phyloP scores from a whole-genome alignment of 1,140 invertebrate genomes.

The Pseudomyrmex sp. region DNA sequence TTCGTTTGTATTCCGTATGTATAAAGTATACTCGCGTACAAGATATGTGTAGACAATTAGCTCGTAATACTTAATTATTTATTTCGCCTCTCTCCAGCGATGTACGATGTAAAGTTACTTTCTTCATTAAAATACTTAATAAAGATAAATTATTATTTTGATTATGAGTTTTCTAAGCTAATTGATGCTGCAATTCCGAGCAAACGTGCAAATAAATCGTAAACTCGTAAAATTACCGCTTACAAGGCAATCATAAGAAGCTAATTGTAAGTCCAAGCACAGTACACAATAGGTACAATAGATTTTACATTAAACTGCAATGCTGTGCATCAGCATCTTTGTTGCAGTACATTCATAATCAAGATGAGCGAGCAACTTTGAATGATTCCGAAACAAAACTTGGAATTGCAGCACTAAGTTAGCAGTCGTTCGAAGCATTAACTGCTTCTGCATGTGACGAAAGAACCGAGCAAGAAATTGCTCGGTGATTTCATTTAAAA shows the following conservation, averaged over 20 bases:
- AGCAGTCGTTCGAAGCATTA: constrained; percentile 57
- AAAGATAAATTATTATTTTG: constrained; percentile 70
- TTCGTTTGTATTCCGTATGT: not conserved
- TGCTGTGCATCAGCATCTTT: too few species aligned
- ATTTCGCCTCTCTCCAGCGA: constrained; percentile 18
- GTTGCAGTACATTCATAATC: too few species aligned
- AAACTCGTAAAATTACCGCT: too few species aligned
- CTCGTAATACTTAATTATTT: constrained; percentile 56
- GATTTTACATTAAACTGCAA: too few species aligned
- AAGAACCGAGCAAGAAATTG: not conserved
- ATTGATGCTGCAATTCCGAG: constrained; percentile 1
- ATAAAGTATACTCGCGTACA: constrained; percentile 1
- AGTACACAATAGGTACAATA: too few species aligned
- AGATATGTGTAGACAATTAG: constrained; percentile 12
- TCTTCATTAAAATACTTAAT: constrained; percentile 66
- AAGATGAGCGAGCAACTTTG: too few species aligned
- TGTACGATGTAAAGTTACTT: constrained; percentile 19
- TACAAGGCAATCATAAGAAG: too few species aligned
- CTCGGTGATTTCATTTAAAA: not conserved
- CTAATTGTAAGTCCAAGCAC: too few species aligned
- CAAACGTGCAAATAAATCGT: too few species aligned
- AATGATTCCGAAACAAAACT: too few species aligned
- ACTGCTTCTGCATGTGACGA: constrained; percentile 29
- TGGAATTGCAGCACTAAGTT: constrained; percentile 6
- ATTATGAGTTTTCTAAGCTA: constrained; percentile 64